Percentiles rank a stretch among this genome's conserved stretches.
phyloP scores from a whole-genome alignment of 2,113 vertebrate genomes.

The Alces alces region DNA sequence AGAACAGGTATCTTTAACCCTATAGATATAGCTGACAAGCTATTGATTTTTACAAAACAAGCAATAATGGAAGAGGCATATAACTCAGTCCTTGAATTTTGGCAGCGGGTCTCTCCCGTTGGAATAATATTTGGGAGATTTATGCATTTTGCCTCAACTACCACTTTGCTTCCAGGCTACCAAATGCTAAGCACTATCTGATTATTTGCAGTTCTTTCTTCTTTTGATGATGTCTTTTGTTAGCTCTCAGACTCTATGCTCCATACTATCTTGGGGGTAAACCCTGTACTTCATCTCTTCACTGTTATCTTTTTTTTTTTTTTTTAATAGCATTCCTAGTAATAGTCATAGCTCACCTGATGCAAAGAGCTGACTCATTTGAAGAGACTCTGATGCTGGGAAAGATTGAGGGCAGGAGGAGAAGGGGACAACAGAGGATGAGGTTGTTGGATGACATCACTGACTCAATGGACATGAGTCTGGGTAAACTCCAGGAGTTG shows the following conservation, averaged over 20 bases:
- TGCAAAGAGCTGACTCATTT: background rate
- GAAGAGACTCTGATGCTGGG: background rate
- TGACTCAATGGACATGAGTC: background rate
- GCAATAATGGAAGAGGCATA: background rate
- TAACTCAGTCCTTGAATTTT: background rate
- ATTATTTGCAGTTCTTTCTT: background rate
- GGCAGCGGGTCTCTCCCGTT: background rate
- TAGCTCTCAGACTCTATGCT: background rate
- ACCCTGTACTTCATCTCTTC: background rate
- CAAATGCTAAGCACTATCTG: background rate
- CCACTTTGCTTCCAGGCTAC: background rate
- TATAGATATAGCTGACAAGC: too few species aligned
- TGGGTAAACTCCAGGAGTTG: background rate
- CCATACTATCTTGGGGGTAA: background rate
- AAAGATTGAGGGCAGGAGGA: background rate
- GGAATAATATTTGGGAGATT: background rate
- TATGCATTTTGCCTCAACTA: background rate
- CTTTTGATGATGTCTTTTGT: background rate
- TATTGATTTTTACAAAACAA: background rate
- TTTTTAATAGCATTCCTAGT: background rate
- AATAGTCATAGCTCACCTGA: background rate
- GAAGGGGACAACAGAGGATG: background rate
- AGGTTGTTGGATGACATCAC: background rate
- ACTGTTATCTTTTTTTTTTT: background rate
- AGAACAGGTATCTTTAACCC: background rate